Evolutionary conservation across 2,113 vertebrate genomes (phyloP).

Genomic region (Geothlypis trichas): DNA sequence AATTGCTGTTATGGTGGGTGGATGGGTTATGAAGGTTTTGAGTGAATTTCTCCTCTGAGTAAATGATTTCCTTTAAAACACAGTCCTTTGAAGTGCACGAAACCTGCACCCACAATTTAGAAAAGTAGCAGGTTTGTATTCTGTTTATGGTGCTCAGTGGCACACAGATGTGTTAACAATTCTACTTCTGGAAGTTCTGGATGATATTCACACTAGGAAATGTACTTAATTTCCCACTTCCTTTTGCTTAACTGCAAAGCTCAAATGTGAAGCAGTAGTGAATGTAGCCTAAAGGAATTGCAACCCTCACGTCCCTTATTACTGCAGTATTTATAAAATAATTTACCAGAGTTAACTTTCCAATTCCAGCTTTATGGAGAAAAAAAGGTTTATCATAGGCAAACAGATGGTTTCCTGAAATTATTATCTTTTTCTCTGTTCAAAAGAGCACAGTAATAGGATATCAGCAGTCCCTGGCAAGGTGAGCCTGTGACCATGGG

Average conservation of each 20-base stretch:
- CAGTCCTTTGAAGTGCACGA: background rate
- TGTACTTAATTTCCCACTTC: background rate
- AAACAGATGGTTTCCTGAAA: slow-evolving; percentile 44
- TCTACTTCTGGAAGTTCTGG: background rate
- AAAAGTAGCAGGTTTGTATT: background rate
- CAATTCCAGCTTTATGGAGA: background rate
- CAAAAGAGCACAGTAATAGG: background rate
- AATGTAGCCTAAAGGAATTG: background rate
- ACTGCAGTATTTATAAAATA: background rate
- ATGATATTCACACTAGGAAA: background rate
- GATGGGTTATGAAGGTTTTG: background rate
- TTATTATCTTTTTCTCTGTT: background rate
- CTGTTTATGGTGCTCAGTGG: background rate
- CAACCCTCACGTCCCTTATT: background rate
- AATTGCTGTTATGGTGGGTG: background rate
- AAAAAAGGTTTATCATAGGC: slow-evolving; percentile 18
- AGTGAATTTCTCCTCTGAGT: background rate
- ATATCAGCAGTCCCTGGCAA: background rate
- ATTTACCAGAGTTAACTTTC: background rate
- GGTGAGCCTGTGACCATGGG: background rate
- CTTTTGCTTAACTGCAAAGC: background rate
- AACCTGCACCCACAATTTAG: background rate
- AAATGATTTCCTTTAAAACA: background rate
- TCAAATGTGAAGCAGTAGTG: background rate
- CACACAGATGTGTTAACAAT: background rate